Evolutionary conservation across 1,140 invertebrate species (phyloP), one percentile per base, ranked within the genome.

Genomic region (Drosophila pachea): DNA sequence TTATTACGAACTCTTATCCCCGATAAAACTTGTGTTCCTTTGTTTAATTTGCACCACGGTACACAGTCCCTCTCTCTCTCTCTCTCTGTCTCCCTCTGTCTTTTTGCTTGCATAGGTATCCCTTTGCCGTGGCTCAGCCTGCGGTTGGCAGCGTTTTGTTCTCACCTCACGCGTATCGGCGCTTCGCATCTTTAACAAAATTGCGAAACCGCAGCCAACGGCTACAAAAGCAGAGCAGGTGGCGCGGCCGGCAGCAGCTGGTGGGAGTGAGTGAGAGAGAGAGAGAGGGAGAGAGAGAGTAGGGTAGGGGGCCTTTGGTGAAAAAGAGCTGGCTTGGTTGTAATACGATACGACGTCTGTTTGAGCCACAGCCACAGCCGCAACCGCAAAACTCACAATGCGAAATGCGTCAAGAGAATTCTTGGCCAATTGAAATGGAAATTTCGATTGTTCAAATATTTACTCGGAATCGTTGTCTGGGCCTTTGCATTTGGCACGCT

Each of bases 101-200:
- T 16, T 2, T n/a, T 43, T 43, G 12, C 2, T n/a, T 6, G 12
- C 63, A 53, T 12, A 22, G 56, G 40, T 43, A 22, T 31, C 14
- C 12, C 16, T 36, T 29, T 11, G 42, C 16, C n/a, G 31, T 32
- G 52, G 64, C 58, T 56, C 45, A 50, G 65, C 14, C 35, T 71
- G 68, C 53, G 72, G 72, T 74, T 72, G 54, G 62, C 4, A 81
- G 60, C 70, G 74, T 67, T 84, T 84, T 84, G 81, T 84, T 86
- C 76, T 74, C 81, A 81, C 81, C 81, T 84, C 45, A 49, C 47
- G 38, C 73, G 53, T 76, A 81, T 79, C 73, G 73, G 72, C 76
- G 79, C 79, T 73, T 75, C 68, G 82, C 67, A 84, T 84, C 81
- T 84, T 84, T 81, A 77, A 74, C 82, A 86, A 86, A 84, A 84